These are phyloP conservation scores for Prunella strophiata DNA, from an alignment of 2,797 vertebrate genomes.

Conservation along the genomic window DNA sequence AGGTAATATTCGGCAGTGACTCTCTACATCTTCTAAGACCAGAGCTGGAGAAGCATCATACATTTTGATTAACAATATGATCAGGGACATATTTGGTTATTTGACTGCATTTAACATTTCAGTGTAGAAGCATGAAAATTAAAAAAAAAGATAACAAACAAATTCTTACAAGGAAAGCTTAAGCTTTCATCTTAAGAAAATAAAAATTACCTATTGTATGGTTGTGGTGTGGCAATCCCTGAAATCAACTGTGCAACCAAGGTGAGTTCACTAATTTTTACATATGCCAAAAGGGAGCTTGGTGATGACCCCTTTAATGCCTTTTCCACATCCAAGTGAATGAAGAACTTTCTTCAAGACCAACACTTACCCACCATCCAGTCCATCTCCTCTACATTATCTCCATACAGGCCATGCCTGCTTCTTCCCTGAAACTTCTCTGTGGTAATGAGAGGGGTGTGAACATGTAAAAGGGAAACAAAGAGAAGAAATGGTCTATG, in stretches of 20 bases:
- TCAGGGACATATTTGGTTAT: background rate
- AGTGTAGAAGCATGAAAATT: background rate
- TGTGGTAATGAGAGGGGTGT: slow-evolving; percentile 76
- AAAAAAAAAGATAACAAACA: background rate
- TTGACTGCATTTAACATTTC: background rate
- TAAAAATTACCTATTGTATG: background rate
- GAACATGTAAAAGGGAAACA: slow-evolving; percentile 81
- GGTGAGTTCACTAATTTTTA: background rate
- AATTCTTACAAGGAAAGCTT: background rate
- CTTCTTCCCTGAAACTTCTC: slow-evolving; percentile 84
- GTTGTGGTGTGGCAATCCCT: background rate
- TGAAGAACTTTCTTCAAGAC: background rate
- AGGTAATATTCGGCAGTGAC: background rate
- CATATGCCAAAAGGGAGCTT: background rate
- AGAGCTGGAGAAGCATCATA: background rate
- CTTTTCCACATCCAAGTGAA: background rate
- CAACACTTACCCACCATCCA: slow-evolving; percentile 81
- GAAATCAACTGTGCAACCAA: background rate
- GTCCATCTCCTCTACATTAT: slow-evolving; percentile 89
- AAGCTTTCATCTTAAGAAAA: background rate
- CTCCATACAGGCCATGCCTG: slow-evolving; percentile 87
- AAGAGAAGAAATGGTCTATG: slow-evolving; percentile 82
- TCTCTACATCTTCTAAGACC: background rate
- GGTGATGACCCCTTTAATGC: background rate
- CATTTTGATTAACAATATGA: background rate